Evolutionary conservation across 2,113 vertebrate species (phyloP).

Genomic region (Laterallus jamaicensis): DNA sequence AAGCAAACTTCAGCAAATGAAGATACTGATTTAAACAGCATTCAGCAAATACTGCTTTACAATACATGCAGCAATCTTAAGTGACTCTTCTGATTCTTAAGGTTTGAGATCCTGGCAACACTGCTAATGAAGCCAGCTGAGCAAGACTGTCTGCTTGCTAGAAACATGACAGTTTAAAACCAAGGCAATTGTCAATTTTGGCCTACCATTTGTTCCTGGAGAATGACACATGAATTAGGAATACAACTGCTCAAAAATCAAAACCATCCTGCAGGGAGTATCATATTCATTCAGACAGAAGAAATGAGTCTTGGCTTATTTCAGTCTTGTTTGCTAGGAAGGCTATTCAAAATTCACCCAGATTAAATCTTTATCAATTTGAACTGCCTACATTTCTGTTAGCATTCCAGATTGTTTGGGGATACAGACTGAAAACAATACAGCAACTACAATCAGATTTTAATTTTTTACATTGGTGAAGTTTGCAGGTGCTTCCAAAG

Average conservation of each 20-base stretch:
- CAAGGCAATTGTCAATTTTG: background rate
- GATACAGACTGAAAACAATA: background rate
- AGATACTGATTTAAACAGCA: background rate
- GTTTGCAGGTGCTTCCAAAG: background rate
- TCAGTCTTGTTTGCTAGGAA: background rate
- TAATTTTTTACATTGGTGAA: background rate
- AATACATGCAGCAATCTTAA: background rate
- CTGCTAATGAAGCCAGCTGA: background rate
- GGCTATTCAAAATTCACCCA: background rate
- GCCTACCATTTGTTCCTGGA: background rate
- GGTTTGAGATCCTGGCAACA: background rate
- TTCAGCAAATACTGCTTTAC: background rate
- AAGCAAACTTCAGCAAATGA: background rate
- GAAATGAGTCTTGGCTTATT: background rate
- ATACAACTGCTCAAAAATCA: background rate
- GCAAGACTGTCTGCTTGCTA: background rate
- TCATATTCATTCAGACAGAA: background rate
- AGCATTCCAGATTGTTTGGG: background rate
- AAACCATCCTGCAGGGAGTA: background rate
- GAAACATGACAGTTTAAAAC: background rate
- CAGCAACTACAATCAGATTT: background rate
- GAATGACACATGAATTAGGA: background rate
- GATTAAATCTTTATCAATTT: slow-evolving; percentile 1
- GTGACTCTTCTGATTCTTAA: background rate
- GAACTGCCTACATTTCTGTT: slow-evolving; percentile 2